Evolutionary conservation across 92 coral and sea anemone genomes (phyloP), one percentile per base, ranked within the genome.

Genomic region (Zoanthus sansibaricus): DNA sequence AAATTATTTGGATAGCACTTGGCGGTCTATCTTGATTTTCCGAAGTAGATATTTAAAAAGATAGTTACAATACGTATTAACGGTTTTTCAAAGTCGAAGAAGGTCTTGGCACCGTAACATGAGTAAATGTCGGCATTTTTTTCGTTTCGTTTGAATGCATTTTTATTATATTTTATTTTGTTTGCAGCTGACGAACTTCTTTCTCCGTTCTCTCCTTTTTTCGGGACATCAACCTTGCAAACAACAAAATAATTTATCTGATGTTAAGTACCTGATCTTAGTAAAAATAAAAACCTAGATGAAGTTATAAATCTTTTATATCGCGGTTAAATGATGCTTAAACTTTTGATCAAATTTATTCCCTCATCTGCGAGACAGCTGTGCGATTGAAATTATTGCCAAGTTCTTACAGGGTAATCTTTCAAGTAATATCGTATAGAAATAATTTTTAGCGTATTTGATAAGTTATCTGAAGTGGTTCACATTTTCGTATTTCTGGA

Each of bases 361-460:
- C 66, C 75, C 75, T 68, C 66, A 58, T 14, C 21, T 48, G 37
- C 15, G 61, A 61, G 74, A 45, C 85, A 80, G 85, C 85, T 80
- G 25, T 25, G 85, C 58, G 5, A 20, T 62, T 21, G 18, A 5
- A 3, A 25, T 47, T 44, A 31, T n/a, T 58, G 6, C 42, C 21
- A 16, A 45, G 25, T 78, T 78, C 45, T 11, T 15, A 78, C 4
- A 64, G 21, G 20, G 25, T 45, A 44, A 18, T 45, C 11, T 79
- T 80, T 64, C 20, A 66, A 6, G 59, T 45, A 66, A 20, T 49
- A 14, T 1, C 7, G 14, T 6, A 7, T 44, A 5, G n/a, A n/a
- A 62, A 5, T 6, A 17, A 62, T n/a, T 7, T 62, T 62, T 62
- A 62, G 69, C 30, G n/a, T 5, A 20, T 4, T 62, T 62, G 10